Evolutionary conservation across 2,113 vertebrate species (phyloP), one percentile per base, ranked within the genome.

Genomic region (Poeciliopsis retropinna): DNA sequence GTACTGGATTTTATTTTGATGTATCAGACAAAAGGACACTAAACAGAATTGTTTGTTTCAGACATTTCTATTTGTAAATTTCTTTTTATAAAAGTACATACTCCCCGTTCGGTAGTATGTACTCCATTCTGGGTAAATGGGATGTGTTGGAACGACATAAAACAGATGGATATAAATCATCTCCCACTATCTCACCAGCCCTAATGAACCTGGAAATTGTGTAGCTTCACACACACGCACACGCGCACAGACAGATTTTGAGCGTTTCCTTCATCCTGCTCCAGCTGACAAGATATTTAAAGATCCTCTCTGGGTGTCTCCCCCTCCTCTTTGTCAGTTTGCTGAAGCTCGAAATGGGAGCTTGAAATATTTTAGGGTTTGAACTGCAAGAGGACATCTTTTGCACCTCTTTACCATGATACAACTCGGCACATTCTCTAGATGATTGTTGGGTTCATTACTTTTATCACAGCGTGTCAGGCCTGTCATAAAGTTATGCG

Each of bases 111-210:
- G 30, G 30, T 31, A 4, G 30, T 31, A 73, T 67, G 68, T 32
- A 80, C 64, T 75, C 22, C 68, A 67, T 69, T 64, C 68, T 75
- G 63, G 72, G 60, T 87, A 88, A 92, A 89, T 86, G 80, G 86
- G 71, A 82, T 84, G 81, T 47, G 82, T 80, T 88, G 84, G 79
- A 88, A 87, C 73, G 54, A 77, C 83, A 86, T 87, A 69, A 91
- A 91, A 80, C 87, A 79, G 87, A 87, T 69, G 71, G 69, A 60
- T 79, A 85, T 90, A 91, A 93, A 91, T 92, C 89, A 85, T 75
- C 63, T 79, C 60, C 4, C 78, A 41, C 79, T 85, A 79, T 90
- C 80, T 84, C 81, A 75, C 77, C 79, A 79, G 62, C 79, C 17
- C 29, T 82, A 89, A 88, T 86, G 84, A 88, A 85, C 80, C 66